These are phyloP conservation scores for Petroica traversi DNA, from an alignment of 2,113 vertebrate genomes.

Conservation along the genomic window DNA sequence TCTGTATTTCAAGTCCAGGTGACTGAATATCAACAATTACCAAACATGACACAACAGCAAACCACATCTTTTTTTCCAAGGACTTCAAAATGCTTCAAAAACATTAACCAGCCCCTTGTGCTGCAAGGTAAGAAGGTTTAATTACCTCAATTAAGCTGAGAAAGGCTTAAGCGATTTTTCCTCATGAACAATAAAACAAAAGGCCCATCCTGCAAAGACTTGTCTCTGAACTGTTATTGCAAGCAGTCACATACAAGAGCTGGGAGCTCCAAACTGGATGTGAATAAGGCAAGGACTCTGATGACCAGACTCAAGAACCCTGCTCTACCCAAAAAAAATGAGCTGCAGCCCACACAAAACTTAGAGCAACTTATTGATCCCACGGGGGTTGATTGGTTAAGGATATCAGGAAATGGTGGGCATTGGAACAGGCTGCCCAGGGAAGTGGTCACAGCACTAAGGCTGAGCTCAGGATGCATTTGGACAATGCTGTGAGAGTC, in stretches of 20 bases:
- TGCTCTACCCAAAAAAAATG: not conserved
- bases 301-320: not conserved
- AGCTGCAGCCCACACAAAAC: not conserved
- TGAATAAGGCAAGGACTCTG: not conserved
- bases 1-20: not conserved
- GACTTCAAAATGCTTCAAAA: slow-evolving; percentile 42
- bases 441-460: not conserved
- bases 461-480: not conserved
- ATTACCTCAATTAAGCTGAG: slow-evolving; percentile 42
- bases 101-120: slow-evolving; percentile 11
- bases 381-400: not conserved
- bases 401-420: not conserved
- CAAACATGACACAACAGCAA: slow-evolving; percentile 19
- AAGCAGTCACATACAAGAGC: not conserved
- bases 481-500: not conserved
- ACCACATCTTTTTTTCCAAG: not conserved
- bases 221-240: not conserved
- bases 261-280: not conserved
- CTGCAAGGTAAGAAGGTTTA: slow-evolving; percentile 45
- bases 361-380: not conserved
- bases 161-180: slow-evolving; percentile 12
- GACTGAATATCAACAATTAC: not conserved
- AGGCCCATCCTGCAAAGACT: slow-evolving; percentile 28
- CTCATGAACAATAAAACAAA: not conserved
- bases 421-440: not conserved